A percentile compares a stretch with the other conserved stretches of the same genome.
phyloP scores from a whole-genome alignment of 2,888 invertebrate species.

The Metallyticus violacea region DNA sequence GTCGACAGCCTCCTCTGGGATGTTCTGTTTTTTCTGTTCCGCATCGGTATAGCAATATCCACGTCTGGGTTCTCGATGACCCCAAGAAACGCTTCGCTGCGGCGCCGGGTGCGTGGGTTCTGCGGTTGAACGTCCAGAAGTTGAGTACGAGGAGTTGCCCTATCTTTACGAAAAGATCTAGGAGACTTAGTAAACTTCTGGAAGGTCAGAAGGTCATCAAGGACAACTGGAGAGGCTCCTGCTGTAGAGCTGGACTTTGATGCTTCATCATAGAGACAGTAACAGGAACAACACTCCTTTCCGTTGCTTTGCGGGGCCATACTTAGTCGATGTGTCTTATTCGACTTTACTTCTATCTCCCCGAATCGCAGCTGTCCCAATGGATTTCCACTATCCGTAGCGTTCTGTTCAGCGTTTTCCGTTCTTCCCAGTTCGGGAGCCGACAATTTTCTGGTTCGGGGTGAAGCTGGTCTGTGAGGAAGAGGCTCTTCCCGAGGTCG shows the following conservation, averaged over 20 bases:
- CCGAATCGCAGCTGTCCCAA: neutral
- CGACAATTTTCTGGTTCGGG: constrained; percentile 10
- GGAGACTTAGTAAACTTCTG: neutral
- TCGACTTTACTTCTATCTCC: neutral
- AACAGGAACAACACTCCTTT: neutral
- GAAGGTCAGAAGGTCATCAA: neutral
- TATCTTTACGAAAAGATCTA: neutral
- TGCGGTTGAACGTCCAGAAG: neutral
- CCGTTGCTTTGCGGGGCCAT: neutral
- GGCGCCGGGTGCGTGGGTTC: neutral
- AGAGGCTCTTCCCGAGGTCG: neutral
- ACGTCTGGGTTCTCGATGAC: neutral
- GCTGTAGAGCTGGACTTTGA: neutral
- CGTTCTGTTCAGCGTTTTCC: neutral
- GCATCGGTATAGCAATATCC: neutral
- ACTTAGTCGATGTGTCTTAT: neutral
- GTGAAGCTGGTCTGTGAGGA: neutral
- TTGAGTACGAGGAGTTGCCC: neutral
- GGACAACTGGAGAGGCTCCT: neutral
- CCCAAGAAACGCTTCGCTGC: neutral
- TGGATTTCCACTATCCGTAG: no score
- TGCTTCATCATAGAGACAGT: neutral
- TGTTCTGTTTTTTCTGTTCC: neutral
- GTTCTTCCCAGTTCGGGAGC: constrained; percentile 3
- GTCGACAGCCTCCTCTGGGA: neutral